These are phyloP conservation scores for Sacculina carcini DNA, from an alignment of 2,888 invertebrate genomes.

Conservation along the genomic window DNA sequence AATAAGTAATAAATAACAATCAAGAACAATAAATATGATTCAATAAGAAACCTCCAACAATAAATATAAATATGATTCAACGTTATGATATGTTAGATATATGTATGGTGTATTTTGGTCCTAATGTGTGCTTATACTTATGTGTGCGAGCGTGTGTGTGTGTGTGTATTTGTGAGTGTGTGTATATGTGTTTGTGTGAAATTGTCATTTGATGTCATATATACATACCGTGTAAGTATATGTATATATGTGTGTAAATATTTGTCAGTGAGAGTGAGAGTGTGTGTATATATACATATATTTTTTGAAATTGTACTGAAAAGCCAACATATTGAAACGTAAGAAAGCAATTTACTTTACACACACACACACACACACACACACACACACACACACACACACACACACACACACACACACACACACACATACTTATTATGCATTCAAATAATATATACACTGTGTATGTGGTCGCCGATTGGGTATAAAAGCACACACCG, in stretches of 20 bases:
- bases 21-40: too few relatives aligned
- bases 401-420: conserved; percentile 3
- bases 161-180: not conserved
- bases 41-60: too few relatives aligned
- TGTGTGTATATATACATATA: not conserved
- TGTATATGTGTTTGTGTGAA: too few relatives aligned
- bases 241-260: not conserved
- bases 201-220: too few relatives aligned
- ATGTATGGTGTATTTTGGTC: not conserved
- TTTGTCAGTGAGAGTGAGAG: not conserved
- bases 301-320: too few relatives aligned
- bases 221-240: too few relatives aligned
- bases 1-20: too few relatives aligned
- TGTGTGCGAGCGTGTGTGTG: too few relatives aligned
- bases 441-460: too few relatives aligned
- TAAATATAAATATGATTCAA: too few relatives aligned
- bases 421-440: not conserved
- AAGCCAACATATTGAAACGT: not conserved
- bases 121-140: too few relatives aligned
- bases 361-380: not conserved
- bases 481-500: conserved; percentile 25
- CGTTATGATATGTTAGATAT: not conserved
- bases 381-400: not conserved
- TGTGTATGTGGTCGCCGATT: too few relatives aligned
- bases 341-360: not conserved